These are phyloP conservation scores for Rhagium mordax DNA, from an alignment of 2,888 invertebrate species.

Conservation along the genomic window DNA sequence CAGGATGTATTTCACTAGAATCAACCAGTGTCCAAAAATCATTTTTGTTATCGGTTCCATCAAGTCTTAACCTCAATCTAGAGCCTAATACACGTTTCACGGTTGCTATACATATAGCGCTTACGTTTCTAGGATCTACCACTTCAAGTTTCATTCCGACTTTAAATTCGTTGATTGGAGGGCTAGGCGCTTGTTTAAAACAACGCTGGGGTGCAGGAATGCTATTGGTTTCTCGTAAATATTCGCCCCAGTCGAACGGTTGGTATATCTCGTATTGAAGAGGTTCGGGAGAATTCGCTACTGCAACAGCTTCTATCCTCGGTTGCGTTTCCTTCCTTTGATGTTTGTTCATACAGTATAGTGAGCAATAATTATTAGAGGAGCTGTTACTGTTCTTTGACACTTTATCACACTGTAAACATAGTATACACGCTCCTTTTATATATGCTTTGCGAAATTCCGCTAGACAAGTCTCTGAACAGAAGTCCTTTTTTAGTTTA, in stretches of 20 bases:
- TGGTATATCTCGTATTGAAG: conserved; percentile 84
- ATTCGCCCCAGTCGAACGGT: conserved; percentile 92
- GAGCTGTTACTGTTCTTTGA: conserved; percentile 83
- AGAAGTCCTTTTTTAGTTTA: conserved; percentile 93
- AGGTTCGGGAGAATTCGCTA: conserved; percentile 76
- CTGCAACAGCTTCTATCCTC: conserved; percentile 68
- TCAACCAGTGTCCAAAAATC: conserved; percentile 98
- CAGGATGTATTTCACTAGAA: conserved; percentile 94
- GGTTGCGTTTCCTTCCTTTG: conserved; percentile 77
- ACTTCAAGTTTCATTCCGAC: conserved; percentile 97
- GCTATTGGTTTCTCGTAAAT: conserved; percentile 75
- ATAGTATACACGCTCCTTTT: conserved; percentile 83
- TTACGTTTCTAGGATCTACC: conserved; percentile 93
- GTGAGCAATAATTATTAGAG: conserved; percentile 88
- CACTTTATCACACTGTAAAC: conserved; percentile 85
- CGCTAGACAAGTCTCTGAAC: conserved; percentile 90
- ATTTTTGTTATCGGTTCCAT: conserved; percentile 98
- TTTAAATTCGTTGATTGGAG: conserved; percentile 93
- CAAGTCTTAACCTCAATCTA: conserved; percentile 88
- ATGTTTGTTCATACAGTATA: conserved; percentile 87
- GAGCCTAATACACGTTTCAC: conserved; percentile 95
- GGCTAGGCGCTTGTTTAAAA: conserved; percentile 87
- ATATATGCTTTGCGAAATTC: conserved; percentile 92
- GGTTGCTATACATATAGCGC: conserved; percentile 96
- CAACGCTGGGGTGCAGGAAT: conserved; percentile 87